Evolutionary conservation across 2,797 vertebrate genomes (phyloP), one percentile per base, ranked within the genome.

Genomic region (Sebastes alutus): DNA sequence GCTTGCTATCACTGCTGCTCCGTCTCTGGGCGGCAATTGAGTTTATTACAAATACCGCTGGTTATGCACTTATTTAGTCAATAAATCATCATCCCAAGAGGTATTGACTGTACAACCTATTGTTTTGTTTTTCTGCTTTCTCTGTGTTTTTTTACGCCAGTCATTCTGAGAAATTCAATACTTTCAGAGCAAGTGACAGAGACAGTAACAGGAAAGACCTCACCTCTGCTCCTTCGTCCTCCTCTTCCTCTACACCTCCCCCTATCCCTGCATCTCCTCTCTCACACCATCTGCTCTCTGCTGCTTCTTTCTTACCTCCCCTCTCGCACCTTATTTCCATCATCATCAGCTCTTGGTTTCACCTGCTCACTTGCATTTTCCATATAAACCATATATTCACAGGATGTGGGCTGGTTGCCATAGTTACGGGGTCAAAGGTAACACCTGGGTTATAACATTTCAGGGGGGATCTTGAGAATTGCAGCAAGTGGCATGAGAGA

Each of bases 401-500:
- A 33, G 27, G 80, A 71, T 74, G 67, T 73, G 32, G 72, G 20
- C 74, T 61, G 5, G 80, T 85, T 81, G 56, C 80, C 69, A 88
- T 77, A 74, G 86, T 78, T 22, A 80, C 75, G 1, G 38, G 84
- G 85, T 82, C 75, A 88, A 46, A 85, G 85, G 78, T 80, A 25
- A 77, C 42, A 23, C 20, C 13, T n/a, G 35, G 56, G 54, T 67
- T 54, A 56, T 42, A 46, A 29, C 25, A 38, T 61, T 49, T 64
- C 14, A 60, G 54, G 16, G 14, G 25, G 52, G 35, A 62, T 63
- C 55, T 66, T 22, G 29, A 58, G 67, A 62, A 46, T 10, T 60
- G 14, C 49, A 70, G 23, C 46, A 56, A 27, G n/a, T 4, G n/a
- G n/a, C 6, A 5, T 12, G 20, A 46, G 30, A 69, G 11, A 23